Conservation (phyloP, 2,888 invertebrate genomes). For the Lamproptera curius region DNA sequence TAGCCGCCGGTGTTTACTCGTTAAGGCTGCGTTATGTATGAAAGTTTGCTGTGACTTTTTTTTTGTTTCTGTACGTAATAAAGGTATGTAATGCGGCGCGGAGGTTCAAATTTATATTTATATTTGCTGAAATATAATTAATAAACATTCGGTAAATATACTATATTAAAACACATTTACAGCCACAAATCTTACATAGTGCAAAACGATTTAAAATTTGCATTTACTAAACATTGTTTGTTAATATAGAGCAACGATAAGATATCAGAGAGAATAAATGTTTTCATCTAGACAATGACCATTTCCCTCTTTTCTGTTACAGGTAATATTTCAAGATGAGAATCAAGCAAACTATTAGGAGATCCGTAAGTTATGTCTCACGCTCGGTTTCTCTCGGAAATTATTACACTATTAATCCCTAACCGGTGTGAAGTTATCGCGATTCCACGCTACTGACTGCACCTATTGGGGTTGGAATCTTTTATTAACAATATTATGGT, state of each 20-base stretch:
- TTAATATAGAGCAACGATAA: no score
- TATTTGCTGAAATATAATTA: no score
- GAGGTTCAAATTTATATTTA: no score
- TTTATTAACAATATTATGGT: no score
- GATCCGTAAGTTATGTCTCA: conserved; percentile 22
- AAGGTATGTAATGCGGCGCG: no score
- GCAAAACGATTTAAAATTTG: no score
- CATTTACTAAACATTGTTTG: no score
- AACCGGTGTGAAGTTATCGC: conserved; percentile 34
- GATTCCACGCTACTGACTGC: conserved; percentile 50
- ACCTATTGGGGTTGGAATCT: conserved; percentile 34
- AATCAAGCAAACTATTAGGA: conserved; percentile 12
- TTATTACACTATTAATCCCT: conserved; percentile 19
- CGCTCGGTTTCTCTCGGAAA: conserved; percentile 18
- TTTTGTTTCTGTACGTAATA: conserved; percentile 25
- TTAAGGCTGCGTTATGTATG: conserved; percentile 28
- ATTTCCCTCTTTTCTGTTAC: conserved; percentile 31
- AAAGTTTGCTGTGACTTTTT: conserved; percentile 9
- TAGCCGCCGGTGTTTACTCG: conserved; percentile 35
- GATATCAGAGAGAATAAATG: no score
- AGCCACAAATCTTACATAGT: no score
- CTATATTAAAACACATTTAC: no score
- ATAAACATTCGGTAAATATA: no score
- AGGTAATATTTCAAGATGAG: conserved; percentile 36
- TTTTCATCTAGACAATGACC: neutral